Base-by-base conservation (phyloP, 2,888 invertebrate genomes). In the Chelonus formosanus region DNA sequence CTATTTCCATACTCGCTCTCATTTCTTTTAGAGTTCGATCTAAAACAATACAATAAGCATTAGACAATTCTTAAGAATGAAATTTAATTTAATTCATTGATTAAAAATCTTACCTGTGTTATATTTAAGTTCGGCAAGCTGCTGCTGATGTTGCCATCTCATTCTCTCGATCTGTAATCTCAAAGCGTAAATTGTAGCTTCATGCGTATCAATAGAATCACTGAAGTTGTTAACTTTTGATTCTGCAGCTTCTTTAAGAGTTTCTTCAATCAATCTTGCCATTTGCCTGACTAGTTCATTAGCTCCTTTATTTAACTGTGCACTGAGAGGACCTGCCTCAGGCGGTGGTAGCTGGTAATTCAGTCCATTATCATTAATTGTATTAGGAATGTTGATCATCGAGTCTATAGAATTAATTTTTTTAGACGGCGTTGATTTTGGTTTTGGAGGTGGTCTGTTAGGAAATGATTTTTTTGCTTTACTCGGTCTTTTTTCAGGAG, bases 61-160 rank as follows among this genome's bases (percentile, higher is more conserved):
- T 36, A 35, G 20, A 34, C 1, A 8, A 6, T 3, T 3, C 31
- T 20, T 20, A 20, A 20, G 20, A 20, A 20, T 20, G 2, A 20
- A 20, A 20, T 20, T 1, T 20, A 20, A 20, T 20, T 20, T 20
- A 20, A 20, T 20, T 7, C 36, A 53, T 43, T 62, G 0, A 62
- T 44, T 44, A 45, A 62, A 62, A 36, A 32, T 67, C 74, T 76
- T 78, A 91, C 91, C 90, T 64, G 89, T 87, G 76, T 90, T 91
- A 73, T 91, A 90, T 79, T 92, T 92, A 10, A 94, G 78, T 76
- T 94, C 93, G 0, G 87, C 84, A 3, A 95, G 76, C 83, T 94
- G 92, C 73, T 93, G 90, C 65, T 89, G 87, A 75, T 94, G 92
- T 50, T 87, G 86, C 89, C 92, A 92, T 72, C 88, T 88, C 69